Conservation (phyloP, 2,888 invertebrate species). For the Caradrina clavipalpis region DNA sequence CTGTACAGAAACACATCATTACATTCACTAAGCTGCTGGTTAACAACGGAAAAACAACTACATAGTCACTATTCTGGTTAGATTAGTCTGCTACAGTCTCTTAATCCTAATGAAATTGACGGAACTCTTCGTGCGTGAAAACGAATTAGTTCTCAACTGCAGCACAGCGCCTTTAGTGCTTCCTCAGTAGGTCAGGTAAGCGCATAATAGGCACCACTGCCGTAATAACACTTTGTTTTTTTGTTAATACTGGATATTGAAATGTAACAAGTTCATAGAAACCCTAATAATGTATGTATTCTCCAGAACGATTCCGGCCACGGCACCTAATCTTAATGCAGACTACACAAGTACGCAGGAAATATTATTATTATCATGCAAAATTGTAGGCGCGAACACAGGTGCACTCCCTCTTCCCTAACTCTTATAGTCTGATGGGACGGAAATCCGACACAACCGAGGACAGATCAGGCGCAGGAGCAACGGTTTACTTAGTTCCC, state of each 20-base stretch:
- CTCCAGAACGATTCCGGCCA: no score
- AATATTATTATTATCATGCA: no score
- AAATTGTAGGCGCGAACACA: no score
- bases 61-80: conserved; percentile 3
- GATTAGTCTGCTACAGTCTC: not conserved
- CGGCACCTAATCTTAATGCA: no score
- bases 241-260: not conserved
- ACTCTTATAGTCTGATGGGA: no score
- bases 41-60: conserved; percentile 2
- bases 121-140: conserved; percentile 7
- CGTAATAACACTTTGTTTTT: no score
- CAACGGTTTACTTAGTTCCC: no score
- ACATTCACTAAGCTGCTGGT: not conserved
- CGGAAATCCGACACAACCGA: no score
- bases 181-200: not conserved
- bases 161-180: not conserved
- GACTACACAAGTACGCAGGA: no score
- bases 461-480: no score
- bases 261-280: conserved; percentile 5
- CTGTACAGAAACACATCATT: no score
- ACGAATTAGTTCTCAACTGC: conserved; percentile 15
- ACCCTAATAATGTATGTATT: not conserved
- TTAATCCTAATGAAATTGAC: conserved; percentile 16
- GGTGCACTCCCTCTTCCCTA: no score
- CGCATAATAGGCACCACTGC: not conserved